Evolutionary conservation across 2,888 invertebrate species (phyloP), one percentile per base, ranked within the genome.

Genomic region (Uropetala carovei): DNA sequence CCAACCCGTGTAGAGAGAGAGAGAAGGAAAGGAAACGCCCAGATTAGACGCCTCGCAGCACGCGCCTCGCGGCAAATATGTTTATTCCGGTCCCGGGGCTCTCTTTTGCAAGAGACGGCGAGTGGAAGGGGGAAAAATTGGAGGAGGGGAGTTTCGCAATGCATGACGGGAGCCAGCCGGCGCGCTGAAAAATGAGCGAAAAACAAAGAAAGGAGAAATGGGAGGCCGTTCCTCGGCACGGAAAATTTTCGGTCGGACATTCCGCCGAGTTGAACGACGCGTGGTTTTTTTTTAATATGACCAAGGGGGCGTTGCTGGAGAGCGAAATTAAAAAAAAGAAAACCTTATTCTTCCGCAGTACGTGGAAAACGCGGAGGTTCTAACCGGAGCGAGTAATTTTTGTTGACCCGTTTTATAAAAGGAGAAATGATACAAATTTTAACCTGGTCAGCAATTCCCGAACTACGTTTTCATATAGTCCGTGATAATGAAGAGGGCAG

Each of bases 31-130:
- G 75, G 75, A 75, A 18, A 10, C 75, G 75, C 75, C 75, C 75
- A 75, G 22, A 75, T 75, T 75, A 75, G 27, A 75, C 22, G 22
- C 75, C 68, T 68, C 68, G 68, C 13, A 68, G 68, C 68, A 68
- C 68, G 68, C 68, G 68, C 68, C 68, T 68, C 68, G 22, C 75
- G 75, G 75, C 22, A 75, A 75, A 75, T 75, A 75, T 75, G 75
- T 75, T 75, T 75, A 75, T 75, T 75, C 75, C 16, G 22, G 22
- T 27, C 75, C 75, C 11, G 27, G 75, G 75, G 18, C 18, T 27
- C 68, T 68, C 68, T 68, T 68, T 68, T 68, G 68, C 68, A 11
- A 68, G 68, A n/a, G 64, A 64, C 43, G 43, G 43, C 43, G 43
- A 43, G 43, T 43, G 43, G 43, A 43, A 43, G 43, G 43, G 5